Conservation (phyloP, 1,140 invertebrate species). For the Hetaerina americana region DNA sequence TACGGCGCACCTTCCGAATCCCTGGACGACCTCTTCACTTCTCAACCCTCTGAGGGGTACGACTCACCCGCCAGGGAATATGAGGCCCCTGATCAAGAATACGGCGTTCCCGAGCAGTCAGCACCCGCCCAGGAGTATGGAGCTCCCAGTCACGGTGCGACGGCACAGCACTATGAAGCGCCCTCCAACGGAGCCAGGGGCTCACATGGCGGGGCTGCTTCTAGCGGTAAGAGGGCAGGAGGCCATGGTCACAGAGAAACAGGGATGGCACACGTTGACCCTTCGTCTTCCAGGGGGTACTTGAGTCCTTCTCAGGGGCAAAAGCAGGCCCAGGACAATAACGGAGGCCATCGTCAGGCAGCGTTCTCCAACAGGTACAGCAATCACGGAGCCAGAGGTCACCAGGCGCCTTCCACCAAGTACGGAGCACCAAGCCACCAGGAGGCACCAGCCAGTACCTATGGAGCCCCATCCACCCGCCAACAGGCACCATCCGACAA, state of each 20-base stretch:
- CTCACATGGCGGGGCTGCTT: no score
- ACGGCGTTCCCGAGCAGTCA: not conserved
- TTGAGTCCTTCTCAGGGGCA: no score
- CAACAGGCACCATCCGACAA: not conserved
- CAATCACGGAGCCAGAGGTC: no score
- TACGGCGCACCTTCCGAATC: slow-evolving; percentile 5
- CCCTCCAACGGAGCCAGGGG: not conserved
- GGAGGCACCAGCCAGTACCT: slow-evolving; percentile 23
- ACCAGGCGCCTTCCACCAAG: slow-evolving; percentile 13
- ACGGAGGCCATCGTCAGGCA: no score
- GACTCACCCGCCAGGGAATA: not conserved
- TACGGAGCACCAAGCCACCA: slow-evolving; percentile 10
- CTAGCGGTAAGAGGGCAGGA: no score
- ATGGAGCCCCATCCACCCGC: slow-evolving; percentile 18
- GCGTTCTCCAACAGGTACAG: no score
- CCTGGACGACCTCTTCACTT: not conserved
- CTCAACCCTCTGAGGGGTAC: no score
- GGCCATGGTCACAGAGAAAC: no score
- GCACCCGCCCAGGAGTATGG: not conserved
- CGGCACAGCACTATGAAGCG: not conserved
- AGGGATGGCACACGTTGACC: no score
- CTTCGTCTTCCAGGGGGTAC: no score
- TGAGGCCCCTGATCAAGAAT: not conserved
- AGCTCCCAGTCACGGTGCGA: not conserved
- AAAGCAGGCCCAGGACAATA: no score